Percentiles rank a stretch among this genome's conserved stretches.
Evolutionary conservation across 2,113 vertebrate genomes (phyloP).

Genomic region (Rhinolophus ferrumequinum): DNA sequence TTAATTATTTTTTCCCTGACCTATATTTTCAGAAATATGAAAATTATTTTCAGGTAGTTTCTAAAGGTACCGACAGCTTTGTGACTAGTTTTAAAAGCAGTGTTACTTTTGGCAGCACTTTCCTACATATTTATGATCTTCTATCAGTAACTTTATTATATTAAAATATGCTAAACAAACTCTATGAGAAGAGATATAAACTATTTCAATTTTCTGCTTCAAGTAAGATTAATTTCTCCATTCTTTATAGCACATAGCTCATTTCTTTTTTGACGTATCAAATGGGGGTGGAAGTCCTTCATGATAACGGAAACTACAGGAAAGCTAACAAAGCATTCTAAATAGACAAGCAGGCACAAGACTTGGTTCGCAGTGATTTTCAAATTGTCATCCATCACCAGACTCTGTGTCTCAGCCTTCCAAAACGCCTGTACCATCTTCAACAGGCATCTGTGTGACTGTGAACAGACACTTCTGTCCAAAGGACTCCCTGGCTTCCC

Average conservation of each 20-base stretch:
- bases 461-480: background rate
- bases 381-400: background rate
- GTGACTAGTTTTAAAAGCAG: background rate
- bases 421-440: accelerated
- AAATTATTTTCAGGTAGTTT: background rate
- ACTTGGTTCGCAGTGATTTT: background rate
- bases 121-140: background rate
- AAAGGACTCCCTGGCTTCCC: accelerated
- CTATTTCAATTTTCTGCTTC: background rate
- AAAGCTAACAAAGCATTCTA: background rate
- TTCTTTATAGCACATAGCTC: background rate
- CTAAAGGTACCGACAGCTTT: background rate
- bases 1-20: background rate
- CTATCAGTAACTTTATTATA: background rate
- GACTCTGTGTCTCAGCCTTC: background rate
- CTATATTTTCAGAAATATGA: background rate
- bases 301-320: background rate
- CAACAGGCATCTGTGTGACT: background rate
- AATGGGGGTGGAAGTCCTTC: background rate
- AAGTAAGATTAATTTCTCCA: background rate
- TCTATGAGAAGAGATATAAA: background rate
- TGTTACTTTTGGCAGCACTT: background rate
- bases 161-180: background rate
- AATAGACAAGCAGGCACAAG: background rate
- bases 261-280: background rate